Evolutionary conservation across 2,888 invertebrate species (phyloP).

Genomic region (Tridacna crocea): DNA sequence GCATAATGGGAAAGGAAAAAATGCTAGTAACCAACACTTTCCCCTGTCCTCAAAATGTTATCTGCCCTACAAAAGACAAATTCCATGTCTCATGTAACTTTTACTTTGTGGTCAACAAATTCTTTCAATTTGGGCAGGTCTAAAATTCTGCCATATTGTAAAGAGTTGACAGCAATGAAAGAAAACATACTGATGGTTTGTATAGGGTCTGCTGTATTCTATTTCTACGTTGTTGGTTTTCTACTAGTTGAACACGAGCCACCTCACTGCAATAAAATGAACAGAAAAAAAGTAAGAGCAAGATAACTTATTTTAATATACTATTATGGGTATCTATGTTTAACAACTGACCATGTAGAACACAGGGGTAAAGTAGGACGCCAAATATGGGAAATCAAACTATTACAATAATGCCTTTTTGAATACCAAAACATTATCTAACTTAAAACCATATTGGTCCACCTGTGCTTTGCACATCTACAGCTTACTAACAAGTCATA

Average conservation of each 20-base stretch:
- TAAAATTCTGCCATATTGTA: no score
- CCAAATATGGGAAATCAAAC: no score
- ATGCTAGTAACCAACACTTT: not conserved
- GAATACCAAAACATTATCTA: no score
- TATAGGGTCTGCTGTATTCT: constrained; percentile 71
- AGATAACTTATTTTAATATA: not conserved
- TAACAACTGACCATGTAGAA: no score
- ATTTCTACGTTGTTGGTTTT: constrained; percentile 71
- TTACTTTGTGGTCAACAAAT: no score
- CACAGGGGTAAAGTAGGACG: no score
- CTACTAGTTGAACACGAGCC: constrained; percentile 74
- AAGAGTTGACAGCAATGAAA: not conserved
- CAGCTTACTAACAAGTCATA: no score
- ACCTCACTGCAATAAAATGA: constrained; percentile 67
- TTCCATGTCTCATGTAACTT: no score
- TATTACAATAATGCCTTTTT: no score
- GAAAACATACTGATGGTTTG: constrained; percentile 48
- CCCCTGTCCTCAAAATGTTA: not conserved
- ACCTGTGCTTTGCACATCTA: no score
- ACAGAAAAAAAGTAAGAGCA: not conserved
- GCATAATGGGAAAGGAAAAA: not conserved
- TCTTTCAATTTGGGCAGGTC: no score
- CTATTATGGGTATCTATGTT: not conserved
- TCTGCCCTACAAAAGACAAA: not conserved
- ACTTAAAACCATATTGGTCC: no score